phyloP scores from a whole-genome alignment of 2,888 invertebrate species.

The Uloborus plumipes region DNA sequence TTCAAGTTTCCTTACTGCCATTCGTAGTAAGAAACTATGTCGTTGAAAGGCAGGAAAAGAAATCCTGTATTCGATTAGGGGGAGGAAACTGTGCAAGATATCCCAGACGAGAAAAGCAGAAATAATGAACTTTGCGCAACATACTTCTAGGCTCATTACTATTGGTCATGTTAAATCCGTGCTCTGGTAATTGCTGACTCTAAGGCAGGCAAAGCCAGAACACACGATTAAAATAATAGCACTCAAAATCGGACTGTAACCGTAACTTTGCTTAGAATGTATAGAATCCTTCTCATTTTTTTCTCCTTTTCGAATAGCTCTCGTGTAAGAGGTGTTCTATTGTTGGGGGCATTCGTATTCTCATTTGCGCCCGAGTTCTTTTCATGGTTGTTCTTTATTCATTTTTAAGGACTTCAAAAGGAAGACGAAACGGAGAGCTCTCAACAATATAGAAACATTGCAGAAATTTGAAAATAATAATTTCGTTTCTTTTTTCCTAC shows the following conservation, averaged over 20 bases:
- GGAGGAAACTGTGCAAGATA: no score
- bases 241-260: background rate
- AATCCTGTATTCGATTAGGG: no score
- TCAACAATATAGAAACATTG: no score
- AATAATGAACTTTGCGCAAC: slow-evolving; percentile 52
- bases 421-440: no score
- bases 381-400: slow-evolving; percentile 4
- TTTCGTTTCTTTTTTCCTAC: no score
- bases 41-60: no score
- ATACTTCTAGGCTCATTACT: slow-evolving; percentile 50
- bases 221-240: slow-evolving; percentile 54
- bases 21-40: no score
- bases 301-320: background rate
- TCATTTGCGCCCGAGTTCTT: slow-evolving; percentile 1
- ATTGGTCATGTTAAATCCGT: slow-evolving; percentile 34
- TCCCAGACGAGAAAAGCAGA: background rate
- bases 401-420: background rate
- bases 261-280: background rate
- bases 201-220: slow-evolving; percentile 15
- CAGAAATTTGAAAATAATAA: no score
- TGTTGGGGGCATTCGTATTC: background rate
- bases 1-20: no score
- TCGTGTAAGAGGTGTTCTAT: slow-evolving; percentile 3
- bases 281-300: background rate
- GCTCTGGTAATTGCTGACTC: slow-evolving; percentile 40